phyloP scores from a whole-genome alignment of 2,113 vertebrate species.

The Empidonax alnorum region DNA sequence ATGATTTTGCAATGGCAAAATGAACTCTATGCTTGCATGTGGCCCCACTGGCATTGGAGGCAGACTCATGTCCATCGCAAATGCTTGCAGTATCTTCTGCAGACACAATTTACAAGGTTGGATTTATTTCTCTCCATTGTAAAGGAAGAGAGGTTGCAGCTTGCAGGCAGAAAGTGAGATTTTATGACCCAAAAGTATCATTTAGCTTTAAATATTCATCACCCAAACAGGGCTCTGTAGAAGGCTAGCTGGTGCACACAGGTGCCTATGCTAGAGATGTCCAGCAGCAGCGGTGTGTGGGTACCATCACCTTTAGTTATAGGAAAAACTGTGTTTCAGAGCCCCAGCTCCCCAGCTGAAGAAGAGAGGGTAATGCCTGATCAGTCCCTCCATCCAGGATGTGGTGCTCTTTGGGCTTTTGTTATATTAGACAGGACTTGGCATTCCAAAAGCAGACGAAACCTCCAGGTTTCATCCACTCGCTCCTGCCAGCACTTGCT shows the following conservation, averaged over 20 bases:
- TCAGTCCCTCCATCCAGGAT: neutral
- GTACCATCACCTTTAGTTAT: neutral
- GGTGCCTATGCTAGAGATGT: fast-evolving
- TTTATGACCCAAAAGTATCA: neutral
- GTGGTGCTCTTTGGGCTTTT: neutral
- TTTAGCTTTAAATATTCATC: neutral
- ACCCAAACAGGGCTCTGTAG: neutral
- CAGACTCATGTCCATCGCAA: neutral
- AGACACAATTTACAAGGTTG: fast-evolving
- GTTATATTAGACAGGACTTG: neutral
- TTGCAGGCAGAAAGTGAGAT: neutral
- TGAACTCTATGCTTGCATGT: fast-evolving
- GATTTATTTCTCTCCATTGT: neutral
- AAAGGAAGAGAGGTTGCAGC: neutral
- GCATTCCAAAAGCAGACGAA: neutral
- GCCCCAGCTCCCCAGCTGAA: neutral
- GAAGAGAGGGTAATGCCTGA: neutral
- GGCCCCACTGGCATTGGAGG: neutral
- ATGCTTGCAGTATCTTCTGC: fast-evolving
- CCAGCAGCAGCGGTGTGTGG: neutral
- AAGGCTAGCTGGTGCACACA: neutral
- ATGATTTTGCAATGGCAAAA: neutral
- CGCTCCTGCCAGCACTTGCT: neutral
- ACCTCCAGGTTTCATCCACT: neutral
- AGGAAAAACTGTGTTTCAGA: neutral